These are phyloP conservation scores for Drosophila serrata DNA, from an alignment of 1,140 invertebrate species.

Conservation along the genomic window DNA sequence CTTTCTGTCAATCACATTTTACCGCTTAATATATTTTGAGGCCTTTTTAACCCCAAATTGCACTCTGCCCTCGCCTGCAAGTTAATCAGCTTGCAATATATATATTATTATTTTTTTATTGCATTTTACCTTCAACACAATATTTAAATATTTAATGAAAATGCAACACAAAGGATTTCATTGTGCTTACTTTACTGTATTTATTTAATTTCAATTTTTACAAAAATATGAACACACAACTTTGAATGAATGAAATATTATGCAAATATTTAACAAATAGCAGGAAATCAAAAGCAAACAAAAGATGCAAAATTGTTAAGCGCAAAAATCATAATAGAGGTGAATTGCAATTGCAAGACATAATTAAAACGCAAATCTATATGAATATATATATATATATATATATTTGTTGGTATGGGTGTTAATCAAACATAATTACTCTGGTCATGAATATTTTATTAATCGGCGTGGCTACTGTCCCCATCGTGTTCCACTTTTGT, in stretches of 20 bases:
- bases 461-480: slow-evolving; percentile 26
- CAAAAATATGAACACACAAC: slow-evolving; percentile 3
- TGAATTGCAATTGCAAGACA: slow-evolving; percentile 32
- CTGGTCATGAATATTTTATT: slow-evolving; percentile 68
- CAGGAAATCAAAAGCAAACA: slow-evolving; percentile 51
- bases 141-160: slow-evolving; percentile 18
- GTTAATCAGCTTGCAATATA: slow-evolving; percentile 20
- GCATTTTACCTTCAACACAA: background rate
- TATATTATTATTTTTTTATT: slow-evolving; percentile 12
- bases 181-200: slow-evolving; percentile 28
- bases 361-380: slow-evolving; percentile 70
- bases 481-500: slow-evolving; percentile 10
- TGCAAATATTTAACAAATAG: slow-evolving; percentile 56
- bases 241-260: slow-evolving; percentile 39
- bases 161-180: slow-evolving; percentile 12
- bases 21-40: background rate
- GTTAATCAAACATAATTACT: slow-evolving; percentile 82
- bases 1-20: background rate
- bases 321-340: slow-evolving; percentile 29
- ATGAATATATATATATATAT: slow-evolving; percentile 51
- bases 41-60: slow-evolving; percentile 2
- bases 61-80: background rate
- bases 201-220: slow-evolving; percentile 37
- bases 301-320: slow-evolving; percentile 15
- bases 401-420: slow-evolving; percentile 56